Evolutionary conservation across 92 coral and sea anemone species (phyloP), one percentile per base, ranked within the genome.

Genomic region (Meandrina meandrites): DNA sequence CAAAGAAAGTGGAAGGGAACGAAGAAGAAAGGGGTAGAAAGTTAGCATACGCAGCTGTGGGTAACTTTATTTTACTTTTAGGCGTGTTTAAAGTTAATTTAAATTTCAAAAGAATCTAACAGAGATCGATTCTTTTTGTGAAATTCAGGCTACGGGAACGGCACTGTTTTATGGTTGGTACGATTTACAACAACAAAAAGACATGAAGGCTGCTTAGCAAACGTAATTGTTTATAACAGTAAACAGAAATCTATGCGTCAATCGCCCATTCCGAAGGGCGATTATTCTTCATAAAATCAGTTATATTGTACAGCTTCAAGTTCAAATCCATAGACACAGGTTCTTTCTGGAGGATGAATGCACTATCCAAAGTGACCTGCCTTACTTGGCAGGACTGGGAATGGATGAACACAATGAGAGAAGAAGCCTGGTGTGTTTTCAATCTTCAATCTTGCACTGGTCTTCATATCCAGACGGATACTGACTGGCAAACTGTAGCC

Each of bases 401-500:
- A 17, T 73, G 27, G 2, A 35, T 11, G 12, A 1, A 7, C 16
- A 7, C 12, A 73, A 7, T 7, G 48, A 35, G 78, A 35, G 14
- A 21, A 28, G 34, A n/a, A 45, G 31, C 34, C 79, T 75, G 22
- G 8, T n/a, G 24, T 14, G 12, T 10, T 56, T 78, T 78, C 51
- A 35, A 21, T 73, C 48, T 40, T 56, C 48, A 53, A 32, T 37
- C 27, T 56, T 79, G 34, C 27, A 32, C 19, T 40, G 75, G 27
- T 81, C 76, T 81, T 81, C 57, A 83, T 48, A 71, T 50, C 78
- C 69, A 50, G 66, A 72, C 79, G 19, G 69, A 32, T 30, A 70
- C 62, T 51, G 79, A 71, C 51, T 71, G 86, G 22, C 21, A 71
- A 36, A 71, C 51, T 70, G 79, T 70, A 31, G 51, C 1, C 51